Evolutionary conservation across 2,113 vertebrate genomes (phyloP).

Genomic region (Gymnarchus niloticus): DNA sequence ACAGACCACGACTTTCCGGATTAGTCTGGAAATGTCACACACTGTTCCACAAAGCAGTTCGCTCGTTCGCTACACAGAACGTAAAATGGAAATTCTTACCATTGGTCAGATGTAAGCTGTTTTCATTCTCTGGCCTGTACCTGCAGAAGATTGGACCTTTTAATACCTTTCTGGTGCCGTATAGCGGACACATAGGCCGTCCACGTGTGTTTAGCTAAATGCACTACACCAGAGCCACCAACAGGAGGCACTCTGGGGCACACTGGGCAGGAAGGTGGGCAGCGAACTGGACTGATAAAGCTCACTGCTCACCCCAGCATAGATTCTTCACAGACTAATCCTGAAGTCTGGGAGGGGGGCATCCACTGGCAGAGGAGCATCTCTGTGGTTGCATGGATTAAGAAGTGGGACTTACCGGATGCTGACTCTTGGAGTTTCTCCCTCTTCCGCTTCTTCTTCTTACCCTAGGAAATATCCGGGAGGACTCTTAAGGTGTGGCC

Average conservation of each 20-base stretch:
- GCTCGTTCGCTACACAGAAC: neutral
- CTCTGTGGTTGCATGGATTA: neutral
- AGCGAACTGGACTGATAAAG: neutral
- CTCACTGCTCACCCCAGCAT: neutral
- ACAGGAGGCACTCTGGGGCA: no score
- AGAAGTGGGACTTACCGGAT: slow-evolving; percentile 69
- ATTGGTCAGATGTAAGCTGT: slow-evolving; percentile 99
- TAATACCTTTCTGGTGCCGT: slow-evolving; percentile 40
- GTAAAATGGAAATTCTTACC: slow-evolving; percentile 77
- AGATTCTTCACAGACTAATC: slow-evolving; percentile 23
- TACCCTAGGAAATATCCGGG: slow-evolving; percentile 80
- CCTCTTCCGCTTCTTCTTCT: slow-evolving; percentile 99
- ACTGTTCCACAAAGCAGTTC: neutral
- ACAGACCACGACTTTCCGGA: slow-evolving; percentile 59
- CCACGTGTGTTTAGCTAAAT: neutral
- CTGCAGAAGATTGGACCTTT: slow-evolving; percentile 94
- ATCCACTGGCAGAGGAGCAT: neutral
- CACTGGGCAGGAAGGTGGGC: no score
- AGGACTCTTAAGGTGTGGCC: slow-evolving; percentile 67
- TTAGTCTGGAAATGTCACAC: slow-evolving; percentile 56
- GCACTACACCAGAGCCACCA: no score
- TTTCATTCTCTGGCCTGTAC: slow-evolving; percentile 99
- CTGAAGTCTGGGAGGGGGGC: neutral
- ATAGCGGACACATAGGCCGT: neutral
- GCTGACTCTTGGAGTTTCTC: slow-evolving; percentile 96